Percentiles rank a stretch among this genome's conserved stretches.
Conservation (phyloP, 2,113 vertebrate species). For the Phaetusa simplex region DNA sequence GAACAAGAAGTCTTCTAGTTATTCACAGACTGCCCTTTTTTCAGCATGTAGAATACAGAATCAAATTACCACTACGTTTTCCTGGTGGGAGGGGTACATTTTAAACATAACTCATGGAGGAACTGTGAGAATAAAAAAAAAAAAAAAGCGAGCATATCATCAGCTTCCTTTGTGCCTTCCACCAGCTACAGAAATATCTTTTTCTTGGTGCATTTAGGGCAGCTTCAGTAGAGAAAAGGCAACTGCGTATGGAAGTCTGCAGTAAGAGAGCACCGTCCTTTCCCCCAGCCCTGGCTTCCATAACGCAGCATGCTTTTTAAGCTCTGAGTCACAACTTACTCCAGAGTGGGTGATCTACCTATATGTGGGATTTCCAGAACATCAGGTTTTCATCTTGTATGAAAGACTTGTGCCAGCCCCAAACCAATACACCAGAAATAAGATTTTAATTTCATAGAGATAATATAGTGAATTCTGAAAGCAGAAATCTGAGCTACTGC, state of each 20-base stretch:
- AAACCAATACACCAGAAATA: neutral
- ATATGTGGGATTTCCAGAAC: neutral
- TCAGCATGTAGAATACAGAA: neutral
- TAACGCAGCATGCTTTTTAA: neutral
- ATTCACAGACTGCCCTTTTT: neutral
- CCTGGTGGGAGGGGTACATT: neutral
- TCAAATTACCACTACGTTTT: neutral
- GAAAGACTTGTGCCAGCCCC: neutral
- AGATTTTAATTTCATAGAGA: neutral
- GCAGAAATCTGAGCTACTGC: neutral
- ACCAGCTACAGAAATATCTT: neutral
- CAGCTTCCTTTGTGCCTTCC: neutral
- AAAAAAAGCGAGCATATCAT: neutral
- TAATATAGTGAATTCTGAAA: neutral
- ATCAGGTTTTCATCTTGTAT: neutral
- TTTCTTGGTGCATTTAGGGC: neutral
- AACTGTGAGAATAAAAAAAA: neutral
- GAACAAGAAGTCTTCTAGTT: neutral
- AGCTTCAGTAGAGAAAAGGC: neutral
- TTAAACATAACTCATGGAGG: neutral
- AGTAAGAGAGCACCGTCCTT: neutral
- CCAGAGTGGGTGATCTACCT: neutral
- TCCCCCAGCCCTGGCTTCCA: neutral
- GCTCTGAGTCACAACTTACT: neutral
- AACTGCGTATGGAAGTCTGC: neutral